Percentiles rank a stretch among this genome's conserved stretches.
phyloP scores from a whole-genome alignment of 1,140 invertebrate species.

The Hycleus cichorii region DNA sequence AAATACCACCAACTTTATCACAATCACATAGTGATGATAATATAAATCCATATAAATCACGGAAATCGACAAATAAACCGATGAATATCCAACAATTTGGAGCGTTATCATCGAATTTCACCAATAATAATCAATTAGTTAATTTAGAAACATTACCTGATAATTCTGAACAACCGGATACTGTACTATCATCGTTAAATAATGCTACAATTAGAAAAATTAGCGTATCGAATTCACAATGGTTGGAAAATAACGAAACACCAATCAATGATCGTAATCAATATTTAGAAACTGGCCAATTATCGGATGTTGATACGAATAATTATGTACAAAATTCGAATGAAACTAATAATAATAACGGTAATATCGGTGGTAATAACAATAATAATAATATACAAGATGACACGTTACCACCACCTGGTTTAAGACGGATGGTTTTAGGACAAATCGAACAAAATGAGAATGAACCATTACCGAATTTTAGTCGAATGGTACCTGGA shows the following conservation, averaged over 20 bases:
- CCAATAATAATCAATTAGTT: slow-evolving; percentile 33
- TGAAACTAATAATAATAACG: not conserved
- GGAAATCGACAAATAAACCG: slow-evolving; percentile 35
- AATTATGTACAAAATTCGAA: slow-evolving; percentile 25
- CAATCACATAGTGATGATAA: slow-evolving; percentile 19
- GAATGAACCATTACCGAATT: slow-evolving; percentile 36
- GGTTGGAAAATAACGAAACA: slow-evolving; percentile 50
- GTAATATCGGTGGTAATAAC: no score
- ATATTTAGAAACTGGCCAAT: slow-evolving; percentile 63
- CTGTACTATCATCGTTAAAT: slow-evolving; percentile 10
- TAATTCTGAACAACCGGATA: slow-evolving; percentile 55
- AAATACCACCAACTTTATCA: slow-evolving; percentile 19
- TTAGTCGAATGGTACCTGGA: slow-evolving; percentile 44
- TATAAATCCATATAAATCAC: slow-evolving; percentile 41
- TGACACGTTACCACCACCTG: slow-evolving; percentile 50
- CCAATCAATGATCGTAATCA: slow-evolving; percentile 61
- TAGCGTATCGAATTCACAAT: slow-evolving; percentile 22
- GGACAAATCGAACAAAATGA: slow-evolving; percentile 53
- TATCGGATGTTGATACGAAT: slow-evolving; percentile 50
- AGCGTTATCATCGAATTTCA: not conserved
- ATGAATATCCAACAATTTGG: not conserved
- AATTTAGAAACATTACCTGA: slow-evolving; percentile 56
- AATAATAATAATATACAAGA: slow-evolving; percentile 14
- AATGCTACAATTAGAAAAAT: not conserved
- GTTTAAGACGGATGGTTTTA: slow-evolving; percentile 53